Evolutionary conservation across 2,113 vertebrate genomes (phyloP), one percentile per base, ranked within the genome.

Genomic region (Dipodomys stephensi): DNA sequence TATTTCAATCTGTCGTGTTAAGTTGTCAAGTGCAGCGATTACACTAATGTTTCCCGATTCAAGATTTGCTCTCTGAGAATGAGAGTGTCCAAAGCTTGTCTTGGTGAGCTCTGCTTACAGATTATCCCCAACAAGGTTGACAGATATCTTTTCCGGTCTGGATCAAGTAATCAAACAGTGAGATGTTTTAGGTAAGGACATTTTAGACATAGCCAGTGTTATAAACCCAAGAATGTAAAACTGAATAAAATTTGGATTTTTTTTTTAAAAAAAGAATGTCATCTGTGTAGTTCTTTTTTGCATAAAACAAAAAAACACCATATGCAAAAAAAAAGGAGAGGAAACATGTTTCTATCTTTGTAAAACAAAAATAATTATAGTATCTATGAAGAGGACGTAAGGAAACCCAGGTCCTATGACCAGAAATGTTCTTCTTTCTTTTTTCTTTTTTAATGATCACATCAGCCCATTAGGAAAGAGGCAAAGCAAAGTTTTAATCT

Each of bases 1-100:
- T 98, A 98, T 98, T 97, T 98, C 98, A 98, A 98, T 98, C 97
- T 98, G 98, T 96, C 97, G 64, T 97, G 97, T 98, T 98, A 98
- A 98, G 95, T 97, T 98, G 98, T 98, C 98, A 98, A 97, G 97
- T 96, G 97, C 97, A 97, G 92, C 74, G 96, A 98, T 98, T 98
- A 98, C 98, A 98, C 93, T 96, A 95, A 98, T 98, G 98, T 98
- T 98, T 98, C 96, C 94, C 98, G 97, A 98, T 98, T 97, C 0
- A 83, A 98, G 98, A 98, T 98, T 98, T 98, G 97, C 97, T 97
- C 98, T 98, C 97, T 91, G 96, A 95, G 96, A 98, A 97, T 97
- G 97, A 98, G 97, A 97, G 96, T 98, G 98, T 98, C 97, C 97
- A 98, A 97, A 98, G 98, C 98, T 97, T 97, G 97, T 98, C 98